Conservation (phyloP, 64 coral and sea anemone genomes). For the Actinia tenebrosa region DNA sequence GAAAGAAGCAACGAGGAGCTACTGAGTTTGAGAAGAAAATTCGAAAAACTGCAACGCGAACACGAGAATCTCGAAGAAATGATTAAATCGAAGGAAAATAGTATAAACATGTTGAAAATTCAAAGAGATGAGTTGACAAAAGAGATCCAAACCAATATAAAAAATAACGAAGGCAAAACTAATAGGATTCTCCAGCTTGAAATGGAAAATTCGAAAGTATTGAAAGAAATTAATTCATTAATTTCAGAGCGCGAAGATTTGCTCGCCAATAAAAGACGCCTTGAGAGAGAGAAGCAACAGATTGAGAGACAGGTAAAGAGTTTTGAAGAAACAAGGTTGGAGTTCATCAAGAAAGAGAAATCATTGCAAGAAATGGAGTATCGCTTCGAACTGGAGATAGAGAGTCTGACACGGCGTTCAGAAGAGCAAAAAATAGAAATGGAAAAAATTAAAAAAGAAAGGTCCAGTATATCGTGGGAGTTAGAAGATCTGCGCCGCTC, state of each 20-base stretch:
- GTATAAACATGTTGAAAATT: background rate
- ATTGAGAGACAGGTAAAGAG: background rate
- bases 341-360: constrained; percentile 1
- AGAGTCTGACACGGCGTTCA: background rate
- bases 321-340: background rate
- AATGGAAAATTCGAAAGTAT: background rate
- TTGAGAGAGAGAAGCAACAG: background rate
- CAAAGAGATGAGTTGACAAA: constrained; percentile 8
- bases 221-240: constrained; percentile 5
- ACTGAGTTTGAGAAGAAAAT: background rate
- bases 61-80: background rate
- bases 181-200: constrained; percentile 11
- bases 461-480: background rate
- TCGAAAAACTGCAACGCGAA: background rate
- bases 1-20: background rate
- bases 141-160: constrained; percentile 16
- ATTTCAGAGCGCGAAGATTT: background rate
- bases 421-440: constrained; percentile 4
- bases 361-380: constrained; percentile 6
- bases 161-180: constrained; percentile 21
- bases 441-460: background rate
- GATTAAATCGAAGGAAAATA: constrained; percentile 4
- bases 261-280: background rate
- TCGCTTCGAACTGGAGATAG: constrained; percentile 10
- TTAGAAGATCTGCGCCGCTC: background rate